Percentiles rank a stretch among this genome's conserved stretches.
These are phyloP conservation scores for Cossypha caffra DNA, from an alignment of 2,797 vertebrate genomes.

Conservation along the genomic window DNA sequence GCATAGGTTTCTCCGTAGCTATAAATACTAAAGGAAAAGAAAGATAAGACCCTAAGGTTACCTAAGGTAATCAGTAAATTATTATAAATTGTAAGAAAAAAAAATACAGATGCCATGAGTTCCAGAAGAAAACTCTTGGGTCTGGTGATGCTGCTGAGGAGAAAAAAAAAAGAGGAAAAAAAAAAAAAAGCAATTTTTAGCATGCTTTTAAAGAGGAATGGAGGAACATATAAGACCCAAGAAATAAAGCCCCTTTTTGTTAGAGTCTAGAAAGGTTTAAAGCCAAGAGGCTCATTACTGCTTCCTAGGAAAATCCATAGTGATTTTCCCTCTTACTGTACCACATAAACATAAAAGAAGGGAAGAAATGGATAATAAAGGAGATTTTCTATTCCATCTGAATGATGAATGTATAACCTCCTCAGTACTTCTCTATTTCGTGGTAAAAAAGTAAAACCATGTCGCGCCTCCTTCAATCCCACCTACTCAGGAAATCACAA, in stretches of 20 bases:
- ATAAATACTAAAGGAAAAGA: background rate
- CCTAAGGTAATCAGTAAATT: background rate
- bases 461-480: background rate
- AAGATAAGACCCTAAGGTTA: background rate
- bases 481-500: slow-evolving; percentile 38
- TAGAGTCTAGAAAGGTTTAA: background rate
- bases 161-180: background rate
- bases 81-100: background rate
- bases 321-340: background rate
- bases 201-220: background rate
- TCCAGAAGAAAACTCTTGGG: background rate
- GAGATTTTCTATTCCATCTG: background rate
- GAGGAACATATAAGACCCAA: background rate
- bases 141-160: background rate
- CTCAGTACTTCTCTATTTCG: background rate
- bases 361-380: background rate
- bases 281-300: background rate
- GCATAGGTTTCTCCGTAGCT: background rate
- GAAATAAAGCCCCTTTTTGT: background rate
- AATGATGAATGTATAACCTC: background rate
- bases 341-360: background rate
- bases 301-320: background rate
- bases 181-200: background rate
- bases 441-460: background rate
- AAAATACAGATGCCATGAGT: background rate